Conservation (phyloP, 1,140 invertebrate species). For the Chrysopa pallens region DNA sequence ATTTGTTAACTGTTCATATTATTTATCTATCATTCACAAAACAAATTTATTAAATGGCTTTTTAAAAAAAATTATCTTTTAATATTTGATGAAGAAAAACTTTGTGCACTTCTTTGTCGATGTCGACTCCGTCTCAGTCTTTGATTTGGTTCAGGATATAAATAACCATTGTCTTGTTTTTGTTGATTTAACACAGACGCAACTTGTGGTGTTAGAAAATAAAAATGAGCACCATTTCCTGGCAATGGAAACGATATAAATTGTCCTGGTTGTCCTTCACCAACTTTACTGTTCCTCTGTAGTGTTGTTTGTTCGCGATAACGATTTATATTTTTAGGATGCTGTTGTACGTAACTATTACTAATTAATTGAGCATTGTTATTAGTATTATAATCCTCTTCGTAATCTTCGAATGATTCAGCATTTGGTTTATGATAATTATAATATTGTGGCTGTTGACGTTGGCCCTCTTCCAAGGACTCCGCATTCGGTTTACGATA, state of each 20-base stretch:
- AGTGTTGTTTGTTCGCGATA: not conserved
- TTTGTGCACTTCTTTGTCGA: not conserved
- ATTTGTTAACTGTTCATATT: too few relatives aligned
- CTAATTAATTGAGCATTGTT: not conserved
- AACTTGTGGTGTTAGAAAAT: conserved; percentile 53
- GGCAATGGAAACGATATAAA: conserved; percentile 49
- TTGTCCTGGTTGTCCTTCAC: conserved; percentile 29
- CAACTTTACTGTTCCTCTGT: conserved; percentile 17
- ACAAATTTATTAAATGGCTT: too few relatives aligned
- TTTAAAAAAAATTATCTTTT: too few relatives aligned
- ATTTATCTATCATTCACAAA: too few relatives aligned
- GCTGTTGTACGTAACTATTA: not conserved
- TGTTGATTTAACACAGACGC: conserved; percentile 19
- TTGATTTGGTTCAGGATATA: conserved; percentile 16
- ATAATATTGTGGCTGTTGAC: too few relatives aligned
- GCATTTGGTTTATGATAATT: not conserved
- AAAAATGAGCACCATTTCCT: conserved; percentile 50
- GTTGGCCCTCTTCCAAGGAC: not conserved
- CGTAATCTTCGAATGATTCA: not conserved
- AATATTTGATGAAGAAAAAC: too few relatives aligned
- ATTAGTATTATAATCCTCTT: not conserved
- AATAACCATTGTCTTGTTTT: conserved; percentile 18
- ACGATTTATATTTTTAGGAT: not conserved
- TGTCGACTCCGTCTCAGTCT: not conserved
- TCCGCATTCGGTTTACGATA: not conserved